phyloP scores from a whole-genome alignment of 2,888 invertebrate species.

The Julus scanicus region DNA sequence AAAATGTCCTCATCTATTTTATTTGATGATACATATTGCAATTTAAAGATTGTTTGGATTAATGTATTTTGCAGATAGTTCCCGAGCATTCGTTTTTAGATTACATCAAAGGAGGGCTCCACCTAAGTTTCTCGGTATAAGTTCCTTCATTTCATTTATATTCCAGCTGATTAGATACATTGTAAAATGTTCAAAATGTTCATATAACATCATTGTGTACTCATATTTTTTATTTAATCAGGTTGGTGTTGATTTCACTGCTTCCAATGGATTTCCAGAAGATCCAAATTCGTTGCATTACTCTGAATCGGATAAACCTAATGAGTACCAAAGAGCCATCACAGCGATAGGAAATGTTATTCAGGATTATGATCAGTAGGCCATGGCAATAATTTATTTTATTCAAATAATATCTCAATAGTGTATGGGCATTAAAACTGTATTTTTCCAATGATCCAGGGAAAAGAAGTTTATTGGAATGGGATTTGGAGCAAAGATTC shows the following conservation, averaged over 20 bases:
- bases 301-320: slow-evolving; percentile 66
- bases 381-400: neutral
- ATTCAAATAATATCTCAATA: neutral
- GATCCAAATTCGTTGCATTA: slow-evolving; percentile 65
- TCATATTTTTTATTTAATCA: slow-evolving; percentile 66
- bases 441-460: slow-evolving; percentile 58
- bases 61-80: neutral
- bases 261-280: slow-evolving; percentile 64
- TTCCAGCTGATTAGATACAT: neutral
- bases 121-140: slow-evolving; percentile 27
- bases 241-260: slow-evolving; percentile 65
- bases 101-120: slow-evolving; percentile 53
- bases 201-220: neutral
- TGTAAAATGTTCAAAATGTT: neutral
- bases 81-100: slow-evolving; percentile 67
- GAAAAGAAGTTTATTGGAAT: slow-evolving; percentile 69
- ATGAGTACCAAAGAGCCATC: slow-evolving; percentile 60
- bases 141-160: neutral
- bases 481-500: slow-evolving; percentile 68
- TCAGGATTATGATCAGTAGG: slow-evolving; percentile 66
- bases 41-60: neutral
- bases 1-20: neutral
- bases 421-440: neutral
- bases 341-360: slow-evolving; percentile 67
- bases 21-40: neutral